phyloP scores from a whole-genome alignment of 2,888 invertebrate species.

The Papilio demoleus region DNA sequence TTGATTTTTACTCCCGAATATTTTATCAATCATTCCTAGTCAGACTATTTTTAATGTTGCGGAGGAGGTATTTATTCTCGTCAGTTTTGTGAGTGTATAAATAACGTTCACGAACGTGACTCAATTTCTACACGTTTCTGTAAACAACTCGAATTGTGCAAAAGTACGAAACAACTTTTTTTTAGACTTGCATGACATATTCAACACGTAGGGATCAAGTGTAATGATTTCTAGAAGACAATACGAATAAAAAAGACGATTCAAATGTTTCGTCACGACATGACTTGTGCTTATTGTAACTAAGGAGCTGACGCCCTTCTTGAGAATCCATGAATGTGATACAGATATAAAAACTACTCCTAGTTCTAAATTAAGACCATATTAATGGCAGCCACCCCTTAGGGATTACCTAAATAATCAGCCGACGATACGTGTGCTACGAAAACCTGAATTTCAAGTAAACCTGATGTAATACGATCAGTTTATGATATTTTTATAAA shows the following conservation, averaged over 20 bases:
- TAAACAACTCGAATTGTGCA: slow-evolving; percentile 41
- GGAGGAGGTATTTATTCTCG: slow-evolving; percentile 32
- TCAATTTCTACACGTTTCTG: slow-evolving; percentile 39
- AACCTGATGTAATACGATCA: too few species aligned
- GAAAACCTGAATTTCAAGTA: not conserved
- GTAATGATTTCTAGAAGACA: slow-evolving; percentile 56
- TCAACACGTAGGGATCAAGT: slow-evolving; percentile 62
- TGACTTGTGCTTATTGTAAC: not conserved
- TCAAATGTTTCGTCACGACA: not conserved
- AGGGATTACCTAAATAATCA: too few species aligned
- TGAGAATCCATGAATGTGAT: too few species aligned
- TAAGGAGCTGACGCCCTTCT: too few species aligned
- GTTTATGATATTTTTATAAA: not conserved
- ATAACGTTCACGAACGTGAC: slow-evolving; percentile 34
- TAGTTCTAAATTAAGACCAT: too few species aligned
- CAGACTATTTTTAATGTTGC: slow-evolving; percentile 29
- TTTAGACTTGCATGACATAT: slow-evolving; percentile 45
- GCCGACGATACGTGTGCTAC: too few species aligned
- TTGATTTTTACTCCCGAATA: slow-evolving; percentile 47
- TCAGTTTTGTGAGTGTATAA: slow-evolving; percentile 24
- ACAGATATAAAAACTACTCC: too few species aligned
- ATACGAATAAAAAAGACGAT: slow-evolving; percentile 52
- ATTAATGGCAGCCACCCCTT: too few species aligned
- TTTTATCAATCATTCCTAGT: slow-evolving; percentile 45
- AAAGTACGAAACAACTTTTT: too few species aligned